Base-by-base conservation (phyloP, 2,888 invertebrate genomes). In the Theodoxus fluviatilis region DNA sequence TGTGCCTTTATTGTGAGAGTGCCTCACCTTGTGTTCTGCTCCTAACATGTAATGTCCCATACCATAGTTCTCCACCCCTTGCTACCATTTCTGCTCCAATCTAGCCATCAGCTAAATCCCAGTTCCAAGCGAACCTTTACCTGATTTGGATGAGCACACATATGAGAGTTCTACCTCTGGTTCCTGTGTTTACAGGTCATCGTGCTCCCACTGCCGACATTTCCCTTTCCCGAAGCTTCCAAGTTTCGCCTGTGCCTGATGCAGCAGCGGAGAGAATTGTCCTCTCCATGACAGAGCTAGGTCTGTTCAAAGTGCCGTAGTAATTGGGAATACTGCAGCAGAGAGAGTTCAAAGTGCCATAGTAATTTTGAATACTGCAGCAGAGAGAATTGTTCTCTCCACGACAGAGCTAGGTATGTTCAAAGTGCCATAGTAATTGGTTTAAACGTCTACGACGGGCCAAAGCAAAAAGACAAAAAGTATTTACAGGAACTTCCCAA, bases 281-380 rank as follows among this genome's bases (percentile, higher is more conserved):
- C 9, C 79, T 90, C 38, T 83, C 90, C 55, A 90, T 91, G 89
- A 88, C 89, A 28, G 89, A 90, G 74, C 87, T 90, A 82, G 88
- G 89, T 88, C 15, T 15, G 15, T 43, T 43, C 43, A 43, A 43
- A 43, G 43, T 43, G 12, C 9, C 43, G 15, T 43, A 43, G 43
- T 43, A 43, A 43, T 43, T 12, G 9, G n/a, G n/a, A n/a, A n/a
- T n/a, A n/a, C n/a, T n/a, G n/a, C n/a, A n/a, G n/a, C n/a, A n/a
- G n/a, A n/a, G n/a, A n/a, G n/a, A n/a, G n/a, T n/a, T n/a, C n/a
- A n/a, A n/a, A n/a, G n/a, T n/a, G n/a, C n/a, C n/a, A n/a, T n/a
- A n/a, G n/a, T n/a, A n/a, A n/a, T n/a, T n/a, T n/a, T n/a, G n/a
- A n/a, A 76, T 70, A 74, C 78, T 57, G 74, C 86, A 33, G 88